Percentiles rank a stretch among this genome's conserved stretches.
Evolutionary conservation across 2,797 vertebrate genomes (phyloP).

Genomic region (Smutsia temminckii): DNA sequence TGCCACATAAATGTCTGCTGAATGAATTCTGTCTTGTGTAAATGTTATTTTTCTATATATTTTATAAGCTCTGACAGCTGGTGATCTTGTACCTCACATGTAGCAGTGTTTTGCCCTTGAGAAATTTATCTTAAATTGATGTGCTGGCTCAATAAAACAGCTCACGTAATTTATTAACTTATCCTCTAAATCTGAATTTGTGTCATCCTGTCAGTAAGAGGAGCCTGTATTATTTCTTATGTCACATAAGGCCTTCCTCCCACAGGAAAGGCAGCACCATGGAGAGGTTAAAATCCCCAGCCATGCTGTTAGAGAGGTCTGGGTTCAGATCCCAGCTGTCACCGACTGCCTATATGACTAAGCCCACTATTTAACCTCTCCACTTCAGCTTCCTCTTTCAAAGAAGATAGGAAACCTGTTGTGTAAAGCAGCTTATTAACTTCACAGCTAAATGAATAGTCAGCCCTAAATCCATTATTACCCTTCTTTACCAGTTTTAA

Average conservation of each 20-base stretch:
- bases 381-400: not conserved
- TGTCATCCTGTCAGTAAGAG: not conserved
- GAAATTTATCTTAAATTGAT: not conserved
- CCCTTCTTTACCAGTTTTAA: conserved; percentile 50
- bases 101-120: not conserved
- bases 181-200: not conserved
- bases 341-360: not conserved
- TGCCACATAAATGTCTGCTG: not conserved
- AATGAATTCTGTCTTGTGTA: not conserved
- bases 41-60: not conserved
- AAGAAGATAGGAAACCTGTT: not conserved
- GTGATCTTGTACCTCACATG: not conserved
- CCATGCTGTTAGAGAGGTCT: not conserved
- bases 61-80: not conserved
- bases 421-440: not conserved
- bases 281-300: not conserved
- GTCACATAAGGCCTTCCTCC: not conserved
- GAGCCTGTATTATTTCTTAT: not conserved
- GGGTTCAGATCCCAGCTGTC: not conserved
- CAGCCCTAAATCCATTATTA: not conserved
- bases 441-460: conserved; percentile 11
- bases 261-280: not conserved
- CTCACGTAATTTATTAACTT: not conserved
- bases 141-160: conserved; percentile 13
- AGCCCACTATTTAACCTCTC: not conserved